These are phyloP conservation scores for Pheosia gnoma DNA, from an alignment of 2,888 invertebrate species.

Conservation along the genomic window DNA sequence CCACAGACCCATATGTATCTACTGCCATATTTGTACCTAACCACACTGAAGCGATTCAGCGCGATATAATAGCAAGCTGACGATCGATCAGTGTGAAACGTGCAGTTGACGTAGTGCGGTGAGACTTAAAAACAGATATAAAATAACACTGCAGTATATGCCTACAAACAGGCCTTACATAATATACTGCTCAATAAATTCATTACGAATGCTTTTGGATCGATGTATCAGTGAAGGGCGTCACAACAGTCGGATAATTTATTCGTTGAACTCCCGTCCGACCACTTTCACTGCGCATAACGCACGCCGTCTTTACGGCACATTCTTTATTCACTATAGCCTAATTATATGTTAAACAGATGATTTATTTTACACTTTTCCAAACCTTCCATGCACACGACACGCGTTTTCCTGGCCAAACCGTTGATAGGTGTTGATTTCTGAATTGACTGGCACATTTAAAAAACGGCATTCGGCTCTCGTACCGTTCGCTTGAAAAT, in stretches of 20 bases:
- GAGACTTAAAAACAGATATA: too few relatives aligned
- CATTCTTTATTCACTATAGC: conserved; percentile 2
- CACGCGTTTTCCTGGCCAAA: conserved; percentile 6
- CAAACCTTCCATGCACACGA: conserved; percentile 16
- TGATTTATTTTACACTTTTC: conserved; percentile 6
- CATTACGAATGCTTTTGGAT: conserved; percentile 21
- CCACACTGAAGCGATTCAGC: too few relatives aligned
- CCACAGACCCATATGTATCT: too few relatives aligned
- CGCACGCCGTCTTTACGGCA: conserved; percentile 32
- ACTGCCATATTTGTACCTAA: too few relatives aligned
- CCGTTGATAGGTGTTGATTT: conserved; percentile 10
- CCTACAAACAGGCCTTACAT: conserved; percentile 15
- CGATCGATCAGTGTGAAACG: too few relatives aligned
- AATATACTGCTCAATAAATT: conserved; percentile 23
- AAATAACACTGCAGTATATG: neutral
- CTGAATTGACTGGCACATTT: conserved; percentile 11
- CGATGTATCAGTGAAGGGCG: conserved; percentile 37
- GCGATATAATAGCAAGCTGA: too few relatives aligned
- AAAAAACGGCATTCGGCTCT: conserved; percentile 16
- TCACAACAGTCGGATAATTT: conserved; percentile 23
- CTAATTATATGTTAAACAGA: conserved; percentile 16
- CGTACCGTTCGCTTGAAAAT: conserved; percentile 14
- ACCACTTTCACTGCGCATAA: conserved; percentile 44
- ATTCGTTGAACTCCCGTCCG: conserved; percentile 28
- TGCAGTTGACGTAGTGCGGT: too few relatives aligned